Conservation (phyloP, 2,797 vertebrate genomes). For the Podargus strigoides region DNA sequence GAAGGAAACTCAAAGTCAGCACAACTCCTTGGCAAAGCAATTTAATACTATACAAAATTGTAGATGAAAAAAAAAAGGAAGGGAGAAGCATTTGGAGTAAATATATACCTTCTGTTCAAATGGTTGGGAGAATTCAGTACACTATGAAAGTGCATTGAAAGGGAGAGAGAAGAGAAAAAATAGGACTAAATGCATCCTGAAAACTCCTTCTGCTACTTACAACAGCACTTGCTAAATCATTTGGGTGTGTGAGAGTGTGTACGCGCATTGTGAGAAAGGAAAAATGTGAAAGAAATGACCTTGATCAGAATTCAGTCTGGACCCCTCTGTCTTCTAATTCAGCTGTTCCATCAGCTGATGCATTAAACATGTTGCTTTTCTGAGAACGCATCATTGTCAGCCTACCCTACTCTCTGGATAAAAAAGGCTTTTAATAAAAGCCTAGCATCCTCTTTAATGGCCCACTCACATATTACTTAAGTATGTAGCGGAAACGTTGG, state of each 20-base stretch:
- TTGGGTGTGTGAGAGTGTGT: not conserved
- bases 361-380: not conserved
- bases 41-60: constrained; percentile 30
- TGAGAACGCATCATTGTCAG: not conserved
- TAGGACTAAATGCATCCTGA: not conserved
- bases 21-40: not conserved
- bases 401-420: not conserved
- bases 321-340: not conserved
- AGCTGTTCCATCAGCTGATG: not conserved
- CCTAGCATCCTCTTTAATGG: not conserved
- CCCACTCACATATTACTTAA: not conserved
- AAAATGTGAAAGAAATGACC: not conserved
- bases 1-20: constrained; percentile 21
- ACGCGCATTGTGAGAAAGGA: not conserved
- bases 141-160: not conserved
- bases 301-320: not conserved
- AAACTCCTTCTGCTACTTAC: not conserved
- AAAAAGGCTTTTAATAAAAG: not conserved
- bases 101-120: not conserved
- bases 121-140: not conserved
- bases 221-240: not conserved
- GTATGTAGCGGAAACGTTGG: not conserved
- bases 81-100: not conserved
- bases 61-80: not conserved
- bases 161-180: not conserved